phyloP scores from a whole-genome alignment of 2,888 invertebrate species.

The Aricia artaxerxes region DNA sequence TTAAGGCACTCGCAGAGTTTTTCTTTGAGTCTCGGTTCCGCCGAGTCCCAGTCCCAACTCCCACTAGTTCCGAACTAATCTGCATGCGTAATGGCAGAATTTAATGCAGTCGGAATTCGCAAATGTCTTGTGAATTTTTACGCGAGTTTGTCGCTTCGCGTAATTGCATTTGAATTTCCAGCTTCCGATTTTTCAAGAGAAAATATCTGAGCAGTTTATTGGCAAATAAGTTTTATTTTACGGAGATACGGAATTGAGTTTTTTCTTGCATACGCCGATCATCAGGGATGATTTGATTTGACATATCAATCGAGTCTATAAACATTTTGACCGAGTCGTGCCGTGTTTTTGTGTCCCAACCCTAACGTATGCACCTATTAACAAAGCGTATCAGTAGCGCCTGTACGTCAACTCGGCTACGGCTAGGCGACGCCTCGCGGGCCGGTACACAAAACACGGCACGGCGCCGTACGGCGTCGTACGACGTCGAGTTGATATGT shows the following conservation, averaged over 20 bases:
- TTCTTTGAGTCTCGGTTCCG: constrained; percentile 42
- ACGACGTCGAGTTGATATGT: too few relatives aligned
- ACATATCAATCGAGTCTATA: background rate
- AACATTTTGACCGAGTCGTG: too few relatives aligned
- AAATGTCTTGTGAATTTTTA: constrained; percentile 29
- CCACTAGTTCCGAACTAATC: constrained; percentile 53
- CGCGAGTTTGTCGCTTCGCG: constrained; percentile 25
- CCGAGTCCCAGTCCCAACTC: constrained; percentile 38
- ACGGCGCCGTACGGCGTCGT: too few relatives aligned
- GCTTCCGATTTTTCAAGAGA: constrained; percentile 10
- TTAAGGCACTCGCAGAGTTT: constrained; percentile 40
- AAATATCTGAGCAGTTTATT: constrained; percentile 7
- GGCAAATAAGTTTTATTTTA: background rate
- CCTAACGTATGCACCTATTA: too few relatives aligned
- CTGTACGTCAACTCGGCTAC: too few relatives aligned
- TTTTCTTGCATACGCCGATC: background rate
- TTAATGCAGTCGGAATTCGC: constrained; percentile 26
- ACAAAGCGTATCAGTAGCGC: too few relatives aligned
- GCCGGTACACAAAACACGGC: too few relatives aligned
- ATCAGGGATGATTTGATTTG: background rate
- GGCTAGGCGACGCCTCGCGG: too few relatives aligned
- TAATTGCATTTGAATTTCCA: background rate
- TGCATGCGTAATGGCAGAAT: constrained; percentile 65
- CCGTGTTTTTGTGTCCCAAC: too few relatives aligned
- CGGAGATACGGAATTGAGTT: background rate